Percentiles rank a stretch among this genome's conserved stretches.
These are phyloP conservation scores for Gambusia holbrooki DNA, from an alignment of 2,113 vertebrate species.

Conservation along the genomic window DNA sequence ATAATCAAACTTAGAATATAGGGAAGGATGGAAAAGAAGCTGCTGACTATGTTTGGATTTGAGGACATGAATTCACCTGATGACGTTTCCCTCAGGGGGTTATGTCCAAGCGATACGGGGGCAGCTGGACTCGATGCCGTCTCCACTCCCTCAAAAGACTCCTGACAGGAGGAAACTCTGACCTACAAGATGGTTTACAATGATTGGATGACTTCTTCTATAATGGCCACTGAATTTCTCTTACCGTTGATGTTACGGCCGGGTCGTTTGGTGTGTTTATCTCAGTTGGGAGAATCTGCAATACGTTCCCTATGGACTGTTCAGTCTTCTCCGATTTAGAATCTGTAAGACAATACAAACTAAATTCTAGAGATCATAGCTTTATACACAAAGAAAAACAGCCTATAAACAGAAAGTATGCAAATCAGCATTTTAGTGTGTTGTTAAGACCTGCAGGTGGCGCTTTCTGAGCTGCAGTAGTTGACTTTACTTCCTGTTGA, in stretches of 20 bases:
- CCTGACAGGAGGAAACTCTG: constrained; percentile 13
- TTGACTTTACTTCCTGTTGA: constrained; percentile 27
- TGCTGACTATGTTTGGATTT: background rate
- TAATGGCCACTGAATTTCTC: background rate
- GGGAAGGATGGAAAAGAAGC: constrained; percentile 37
- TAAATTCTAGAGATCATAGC: background rate
- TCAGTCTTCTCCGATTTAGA: constrained; percentile 38
- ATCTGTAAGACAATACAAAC: constrained; percentile 49
- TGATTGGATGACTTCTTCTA: too few relatives aligned
- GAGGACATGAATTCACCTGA: constrained; percentile 38
- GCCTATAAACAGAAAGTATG: background rate
- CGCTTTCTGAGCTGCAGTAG: constrained; percentile 3
- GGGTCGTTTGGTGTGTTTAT: constrained; percentile 55
- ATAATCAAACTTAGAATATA: background rate
- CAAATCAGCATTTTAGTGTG: constrained; percentile 23
- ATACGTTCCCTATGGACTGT: constrained; percentile 58
- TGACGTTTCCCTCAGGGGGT: constrained; percentile 17
- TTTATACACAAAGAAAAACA: background rate
- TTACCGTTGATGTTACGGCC: constrained; percentile 72
- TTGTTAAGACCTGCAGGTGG: constrained; percentile 56
- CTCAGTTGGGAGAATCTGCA: constrained; percentile 62
- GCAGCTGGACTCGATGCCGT: constrained; percentile 1
- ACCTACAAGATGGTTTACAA: constrained; percentile 33
- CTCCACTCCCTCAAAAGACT: constrained; percentile 21
- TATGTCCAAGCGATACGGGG: constrained; percentile 26